Percentiles rank a stretch among this genome's conserved stretches.
Evolutionary conservation across 2,113 vertebrate genomes (phyloP).

Genomic region (Paraplagusia blochii): DNA sequence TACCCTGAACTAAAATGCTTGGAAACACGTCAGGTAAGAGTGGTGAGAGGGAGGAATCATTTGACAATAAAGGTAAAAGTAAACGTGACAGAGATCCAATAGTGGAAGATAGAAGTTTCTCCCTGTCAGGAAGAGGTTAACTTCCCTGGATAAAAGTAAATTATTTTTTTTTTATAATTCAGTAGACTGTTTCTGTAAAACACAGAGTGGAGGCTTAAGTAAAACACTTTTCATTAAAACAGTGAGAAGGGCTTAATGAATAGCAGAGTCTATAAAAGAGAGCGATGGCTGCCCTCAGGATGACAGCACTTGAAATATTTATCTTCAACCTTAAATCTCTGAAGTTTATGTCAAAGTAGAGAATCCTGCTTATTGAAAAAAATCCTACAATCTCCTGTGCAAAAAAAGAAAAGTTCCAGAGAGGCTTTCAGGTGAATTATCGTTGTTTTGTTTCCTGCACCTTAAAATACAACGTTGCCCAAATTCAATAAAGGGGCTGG

Average conservation of each 20-base stretch:
- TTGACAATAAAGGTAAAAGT: slow-evolving; percentile 2
- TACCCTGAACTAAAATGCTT: slow-evolving; percentile 22
- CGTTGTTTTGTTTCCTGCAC: neutral
- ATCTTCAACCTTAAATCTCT: slow-evolving; percentile 41
- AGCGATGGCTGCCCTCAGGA: slow-evolving; percentile 43
- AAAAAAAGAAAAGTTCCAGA: slow-evolving; percentile 15
- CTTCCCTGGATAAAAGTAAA: slow-evolving; percentile 22
- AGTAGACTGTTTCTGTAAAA: slow-evolving; percentile 32
- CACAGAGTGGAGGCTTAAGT: slow-evolving; percentile 35
- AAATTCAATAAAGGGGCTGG: slow-evolving; percentile 5
- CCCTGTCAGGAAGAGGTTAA: slow-evolving; percentile 14
- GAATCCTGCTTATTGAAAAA: slow-evolving; percentile 29
- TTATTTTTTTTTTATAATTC: slow-evolving; percentile 22
- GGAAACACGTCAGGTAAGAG: slow-evolving; percentile 1
- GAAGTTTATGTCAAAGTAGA: slow-evolving; percentile 38
- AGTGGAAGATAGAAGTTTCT: slow-evolving; percentile 15
- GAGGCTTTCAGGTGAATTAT: slow-evolving; percentile 2
- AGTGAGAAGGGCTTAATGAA: slow-evolving; percentile 50
- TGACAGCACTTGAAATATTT: slow-evolving; percentile 36
- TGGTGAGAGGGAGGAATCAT: neutral
- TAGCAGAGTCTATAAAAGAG: slow-evolving; percentile 36
- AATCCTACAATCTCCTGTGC: slow-evolving; percentile 14
- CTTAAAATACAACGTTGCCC: neutral
- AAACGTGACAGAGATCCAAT: slow-evolving; percentile 1
- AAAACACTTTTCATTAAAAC: slow-evolving; percentile 52